Evolutionary conservation across 1,140 invertebrate genomes (phyloP), one percentile per base, ranked within the genome.

Genomic region (Stegodyphus mimosarum): DNA sequence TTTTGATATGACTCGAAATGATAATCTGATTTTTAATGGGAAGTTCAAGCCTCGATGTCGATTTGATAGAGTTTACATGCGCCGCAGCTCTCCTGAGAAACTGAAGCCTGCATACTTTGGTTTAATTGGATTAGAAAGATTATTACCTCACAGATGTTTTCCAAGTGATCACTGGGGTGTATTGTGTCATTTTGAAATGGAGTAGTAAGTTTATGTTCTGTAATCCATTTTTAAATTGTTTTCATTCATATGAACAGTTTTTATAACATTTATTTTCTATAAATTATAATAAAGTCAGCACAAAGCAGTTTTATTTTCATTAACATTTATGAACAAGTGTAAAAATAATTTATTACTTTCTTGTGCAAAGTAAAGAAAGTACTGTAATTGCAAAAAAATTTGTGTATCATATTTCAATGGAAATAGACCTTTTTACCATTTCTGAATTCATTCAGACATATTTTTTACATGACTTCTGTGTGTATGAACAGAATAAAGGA

Each of bases 121-220:
- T 73, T 89, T 94, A 5, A 90, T 92, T 83, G 93, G 93, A 18
- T 84, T 93, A 17, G 91, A 93, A 88, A 91, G 92, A 86, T 88
- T 93, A 6, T 55, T 88, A 53, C 90, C 90, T 7, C 92, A 92
- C 83, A 91, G 91, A 76, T 89, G 91, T 67, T 94, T 93, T 89
- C 92, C 92, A 7, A 93, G 92, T 88, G 93, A 94, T 90, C 93
- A 94, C 87, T 94, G 93, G 93, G 93, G 92, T 6, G 89, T 94
- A n/a, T 86, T 92, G 18, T 11, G 74, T 48, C 83, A 86, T 78
- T 86, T 78, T 72, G 75, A 78, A 72, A 72, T 71, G 52, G 75
- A 86, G 70, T 77, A 78, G 75, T 77, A 66, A 76, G 64, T 70
- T 72, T 49, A 7, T 50, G 11, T 2, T 67, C n/a, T 17, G 11